These are phyloP conservation scores for Stenolophus ochropezus DNA, from an alignment of 2,888 invertebrate genomes.

Conservation along the genomic window DNA sequence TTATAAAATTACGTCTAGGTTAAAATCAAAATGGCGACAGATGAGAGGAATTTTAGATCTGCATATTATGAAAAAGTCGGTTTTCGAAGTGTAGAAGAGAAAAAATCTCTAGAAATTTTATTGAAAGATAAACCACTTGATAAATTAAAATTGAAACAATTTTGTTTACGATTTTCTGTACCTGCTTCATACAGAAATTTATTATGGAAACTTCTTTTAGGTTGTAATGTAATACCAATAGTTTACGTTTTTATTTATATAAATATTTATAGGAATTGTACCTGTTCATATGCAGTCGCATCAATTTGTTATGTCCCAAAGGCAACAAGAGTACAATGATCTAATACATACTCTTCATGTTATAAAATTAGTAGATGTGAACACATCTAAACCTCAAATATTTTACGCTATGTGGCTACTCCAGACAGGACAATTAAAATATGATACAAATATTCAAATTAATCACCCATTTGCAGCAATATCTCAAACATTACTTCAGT, in stretches of 20 bases:
- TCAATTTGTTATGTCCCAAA: conserved; percentile 83
- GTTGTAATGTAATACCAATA: conserved; percentile 71
- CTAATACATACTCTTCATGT: conserved; percentile 81
- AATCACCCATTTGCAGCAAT: conserved; percentile 77
- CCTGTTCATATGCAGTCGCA: conserved; percentile 87
- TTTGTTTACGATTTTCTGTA: conserved; percentile 88
- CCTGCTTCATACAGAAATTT: conserved; percentile 87
- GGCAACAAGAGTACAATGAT: conserved; percentile 85
- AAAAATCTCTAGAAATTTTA: conserved; percentile 91
- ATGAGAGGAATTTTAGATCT: conserved; percentile 88
- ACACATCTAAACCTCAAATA: conserved; percentile 80
- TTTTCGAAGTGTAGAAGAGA: conserved; percentile 92
- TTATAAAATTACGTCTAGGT: background rate
- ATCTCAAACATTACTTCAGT: conserved; percentile 81
- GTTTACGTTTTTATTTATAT: conserved; percentile 9
- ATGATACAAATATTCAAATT: conserved; percentile 72
- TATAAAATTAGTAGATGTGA: conserved; percentile 79
- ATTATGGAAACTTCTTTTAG: conserved; percentile 91
- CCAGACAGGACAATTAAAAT: conserved; percentile 81
- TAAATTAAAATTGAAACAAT: conserved; percentile 86
- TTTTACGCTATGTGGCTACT: conserved; percentile 88
- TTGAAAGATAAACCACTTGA: conserved; percentile 90
- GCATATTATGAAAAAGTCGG: conserved; percentile 92
- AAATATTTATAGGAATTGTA: conserved; percentile 78
- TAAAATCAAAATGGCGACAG: conserved; percentile 75